Evolutionary conservation across 1,140 invertebrate species (phyloP), one percentile per base, ranked within the genome.

Genomic region (Odontomachus brunneus): DNA sequence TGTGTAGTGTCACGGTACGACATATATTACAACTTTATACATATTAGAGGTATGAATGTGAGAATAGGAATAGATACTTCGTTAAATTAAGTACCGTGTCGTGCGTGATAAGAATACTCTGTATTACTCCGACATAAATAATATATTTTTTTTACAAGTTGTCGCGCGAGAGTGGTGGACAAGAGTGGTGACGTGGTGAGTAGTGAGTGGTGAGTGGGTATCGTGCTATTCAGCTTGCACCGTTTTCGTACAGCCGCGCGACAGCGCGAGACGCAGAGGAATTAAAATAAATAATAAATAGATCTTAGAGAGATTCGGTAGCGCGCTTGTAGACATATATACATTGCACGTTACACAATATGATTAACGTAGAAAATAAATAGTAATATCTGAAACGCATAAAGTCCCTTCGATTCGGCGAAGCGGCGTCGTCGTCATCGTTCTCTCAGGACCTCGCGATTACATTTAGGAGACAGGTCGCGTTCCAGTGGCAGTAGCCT

Each of bases 241-340:
- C 22, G 49, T 33, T 83, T 87, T 92, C 91, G 91, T 92, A 93
- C 92, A 93, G 82, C 91, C 63, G 72, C 71, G 82, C 87, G 91
- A 91, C 87, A 59, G 76, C 86, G 76, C 86, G 73, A 74, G 49
- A 76, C 29, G 19, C 33, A 65, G 84, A 86, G 59, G 90, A 89
- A 76, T 33, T 88, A 90, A 89, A 93, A 93, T 94, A 93, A 94
- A 94, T 94, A 94, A 94, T 94, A 94, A 94, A 94, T 94, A 93
- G 57, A 83, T 90, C 89, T 87, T 81, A 87, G 66, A 91, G 66
- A 91, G 84, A 91, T 92, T 93, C 84, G 83, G 26, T 53, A 90
- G 88, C 81, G 89, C 91, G 71, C 84, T 91, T 66, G 29, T 84
- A 91, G 84, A 90, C 91, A 91, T 89, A 90, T 90, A 90, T 91